phyloP scores from a whole-genome alignment of 2,797 vertebrate species.

The Enteromius trimaculatus region DNA sequence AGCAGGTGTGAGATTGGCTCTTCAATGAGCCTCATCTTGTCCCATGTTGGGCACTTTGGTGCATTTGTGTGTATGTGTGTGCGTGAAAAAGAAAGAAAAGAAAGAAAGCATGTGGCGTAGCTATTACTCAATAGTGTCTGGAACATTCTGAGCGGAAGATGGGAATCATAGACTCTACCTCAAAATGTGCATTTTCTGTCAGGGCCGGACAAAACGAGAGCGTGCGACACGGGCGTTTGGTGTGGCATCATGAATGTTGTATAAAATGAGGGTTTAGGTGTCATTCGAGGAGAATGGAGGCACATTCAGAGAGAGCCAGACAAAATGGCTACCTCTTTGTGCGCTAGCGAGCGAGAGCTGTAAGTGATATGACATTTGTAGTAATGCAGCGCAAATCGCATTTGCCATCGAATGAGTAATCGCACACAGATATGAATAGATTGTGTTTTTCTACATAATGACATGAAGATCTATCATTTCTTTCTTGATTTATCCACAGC shows the following conservation, averaged over 20 bases:
- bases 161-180: slow-evolving; percentile 5
- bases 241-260: slow-evolving; percentile 16
- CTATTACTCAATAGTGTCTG: slow-evolving; percentile 65
- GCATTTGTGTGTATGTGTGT: slow-evolving; percentile 46
- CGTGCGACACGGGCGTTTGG: slow-evolving; percentile 1
- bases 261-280: slow-evolving; percentile 16
- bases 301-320: slow-evolving; percentile 62
- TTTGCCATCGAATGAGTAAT: slow-evolving; percentile 38
- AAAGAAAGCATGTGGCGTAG: slow-evolving; percentile 65
- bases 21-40: slow-evolving; percentile 72
- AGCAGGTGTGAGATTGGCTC: slow-evolving; percentile 74
- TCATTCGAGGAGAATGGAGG: neutral
- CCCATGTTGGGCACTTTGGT: slow-evolving; percentile 62
- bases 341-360: slow-evolving; percentile 67
- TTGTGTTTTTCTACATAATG: slow-evolving; percentile 36
- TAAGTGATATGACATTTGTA: slow-evolving; percentile 61
- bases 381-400: slow-evolving; percentile 11
- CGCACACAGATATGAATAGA: slow-evolving; percentile 37
- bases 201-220: neutral
- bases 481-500: slow-evolving; percentile 25
- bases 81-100: slow-evolving; percentile 28
- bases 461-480: slow-evolving; percentile 29
- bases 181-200: slow-evolving; percentile 32
- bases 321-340: slow-evolving; percentile 78
- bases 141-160: slow-evolving; percentile 52